These are phyloP conservation scores for Varecia variegata DNA, from an alignment of 2,797 vertebrate species.

Conservation along the genomic window DNA sequence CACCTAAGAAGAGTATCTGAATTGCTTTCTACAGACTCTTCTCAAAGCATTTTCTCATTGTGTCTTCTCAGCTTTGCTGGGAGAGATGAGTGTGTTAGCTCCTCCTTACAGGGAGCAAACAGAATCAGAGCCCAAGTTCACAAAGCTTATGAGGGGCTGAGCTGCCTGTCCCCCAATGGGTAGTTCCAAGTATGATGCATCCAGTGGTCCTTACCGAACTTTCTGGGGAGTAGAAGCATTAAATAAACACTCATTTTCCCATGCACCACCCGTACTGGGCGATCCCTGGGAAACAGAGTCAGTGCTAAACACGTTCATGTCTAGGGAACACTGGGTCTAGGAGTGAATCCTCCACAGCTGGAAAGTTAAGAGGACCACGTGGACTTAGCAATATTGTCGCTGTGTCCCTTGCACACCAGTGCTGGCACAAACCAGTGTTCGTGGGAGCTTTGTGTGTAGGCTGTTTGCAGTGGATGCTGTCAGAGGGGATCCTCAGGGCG, in stretches of 20 bases:
- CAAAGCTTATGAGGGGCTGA: too few relatives aligned
- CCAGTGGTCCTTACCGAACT: neutral
- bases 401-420: constrained; percentile 34
- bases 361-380: constrained; percentile 56
- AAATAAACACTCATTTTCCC: constrained; percentile 64
- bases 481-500: constrained; percentile 46
- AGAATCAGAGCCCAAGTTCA: too few relatives aligned
- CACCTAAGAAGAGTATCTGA: neutral
- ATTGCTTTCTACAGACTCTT: neutral
- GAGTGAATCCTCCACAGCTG: constrained; percentile 73
- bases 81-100: neutral
- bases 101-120: neutral
- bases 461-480: constrained; percentile 56
- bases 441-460: neutral
- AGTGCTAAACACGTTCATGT: constrained; percentile 69
- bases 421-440: neutral
- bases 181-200: too few relatives aligned
- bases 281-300: constrained; percentile 71
- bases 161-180: neutral
- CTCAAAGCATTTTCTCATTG: neutral
- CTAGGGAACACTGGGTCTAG: constrained; percentile 69
- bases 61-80: neutral
- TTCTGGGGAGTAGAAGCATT: constrained; percentile 2
- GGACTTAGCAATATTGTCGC: constrained; percentile 61
- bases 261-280: constrained; percentile 60